Conservation (phyloP, 2,888 invertebrate species). For the Brachycybe producta region DNA sequence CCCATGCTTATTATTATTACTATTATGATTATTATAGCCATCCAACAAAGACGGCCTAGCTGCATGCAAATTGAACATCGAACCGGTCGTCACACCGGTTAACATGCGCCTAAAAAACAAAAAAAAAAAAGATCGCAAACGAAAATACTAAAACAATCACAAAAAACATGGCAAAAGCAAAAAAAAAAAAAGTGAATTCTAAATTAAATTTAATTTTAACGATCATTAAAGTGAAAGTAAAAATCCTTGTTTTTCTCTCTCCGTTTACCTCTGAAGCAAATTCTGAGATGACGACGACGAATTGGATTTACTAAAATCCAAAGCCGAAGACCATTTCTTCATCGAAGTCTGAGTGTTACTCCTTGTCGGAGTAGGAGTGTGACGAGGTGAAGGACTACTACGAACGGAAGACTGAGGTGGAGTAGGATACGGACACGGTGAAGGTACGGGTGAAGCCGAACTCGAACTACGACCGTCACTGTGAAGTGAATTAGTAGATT, state of each 20-base stretch:
- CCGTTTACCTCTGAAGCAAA: neutral
- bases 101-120: slow-evolving; percentile 11
- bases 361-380: slow-evolving; percentile 18
- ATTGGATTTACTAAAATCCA: slow-evolving; percentile 51
- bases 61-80: slow-evolving; percentile 31
- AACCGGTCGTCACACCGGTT: slow-evolving; percentile 26
- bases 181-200: no score
- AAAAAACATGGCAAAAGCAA: neutral
- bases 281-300: slow-evolving; percentile 1
- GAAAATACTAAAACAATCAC: neutral
- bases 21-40: slow-evolving; percentile 29
- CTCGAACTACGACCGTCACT: slow-evolving; percentile 71
- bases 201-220: no score
- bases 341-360: slow-evolving; percentile 14
- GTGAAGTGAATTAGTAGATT: slow-evolving; percentile 67
- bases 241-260: no score
- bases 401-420: slow-evolving; percentile 8
- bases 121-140: neutral
- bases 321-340: slow-evolving; percentile 70
- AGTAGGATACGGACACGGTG: slow-evolving; percentile 34
- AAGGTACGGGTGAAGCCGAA: slow-evolving; percentile 67
- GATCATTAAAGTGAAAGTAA: no score
- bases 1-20: no score
- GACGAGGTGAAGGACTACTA: slow-evolving; percentile 29
- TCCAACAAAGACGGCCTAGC: slow-evolving; percentile 25